Evolutionary conservation across 2,113 vertebrate species (phyloP).

Genomic region (Scophthalmus maximus): DNA sequence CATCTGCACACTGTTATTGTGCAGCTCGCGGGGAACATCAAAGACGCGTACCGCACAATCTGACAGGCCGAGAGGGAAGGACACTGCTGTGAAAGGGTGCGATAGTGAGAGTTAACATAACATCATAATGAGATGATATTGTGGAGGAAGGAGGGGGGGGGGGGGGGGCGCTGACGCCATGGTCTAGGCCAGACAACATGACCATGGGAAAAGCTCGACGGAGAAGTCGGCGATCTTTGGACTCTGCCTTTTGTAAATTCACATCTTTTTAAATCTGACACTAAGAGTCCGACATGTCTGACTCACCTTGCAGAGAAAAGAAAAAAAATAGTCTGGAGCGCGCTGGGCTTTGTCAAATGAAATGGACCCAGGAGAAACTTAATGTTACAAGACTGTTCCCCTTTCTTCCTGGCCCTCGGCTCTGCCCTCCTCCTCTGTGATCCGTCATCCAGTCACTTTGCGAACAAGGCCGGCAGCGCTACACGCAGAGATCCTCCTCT

Average conservation of each 20-base stretch:
- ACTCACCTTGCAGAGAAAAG: slow-evolving; percentile 49
- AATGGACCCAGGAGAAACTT: slow-evolving; percentile 65
- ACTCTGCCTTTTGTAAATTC: slow-evolving; percentile 40
- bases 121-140: slow-evolving; percentile 33
- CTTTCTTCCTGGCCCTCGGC: slow-evolving; percentile 19
- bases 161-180: too few relatives aligned
- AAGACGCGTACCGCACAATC: slow-evolving; percentile 57
- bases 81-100: slow-evolving; percentile 36
- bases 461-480: slow-evolving; percentile 38
- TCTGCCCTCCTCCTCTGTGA: slow-evolving; percentile 35
- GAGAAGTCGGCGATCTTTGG: slow-evolving; percentile 5
- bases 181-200: too few relatives aligned
- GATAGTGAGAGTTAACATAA: slow-evolving; percentile 48
- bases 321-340: too few relatives aligned
- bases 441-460: slow-evolving; percentile 39
- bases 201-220: slow-evolving; percentile 3
- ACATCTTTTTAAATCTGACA: slow-evolving; percentile 36
- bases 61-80: slow-evolving; percentile 40
- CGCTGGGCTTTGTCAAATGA: slow-evolving; percentile 75
- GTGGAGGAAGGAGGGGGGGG: not conserved
- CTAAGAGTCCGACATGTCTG: slow-evolving; percentile 37
- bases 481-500: slow-evolving; percentile 63
- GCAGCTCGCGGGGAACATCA: slow-evolving; percentile 79
- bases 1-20: slow-evolving; percentile 80
- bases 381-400: slow-evolving; percentile 51